Evolutionary conservation across 2,888 invertebrate genomes (phyloP), one percentile per base, ranked within the genome.

Genomic region (Subacronicta megacephala): DNA sequence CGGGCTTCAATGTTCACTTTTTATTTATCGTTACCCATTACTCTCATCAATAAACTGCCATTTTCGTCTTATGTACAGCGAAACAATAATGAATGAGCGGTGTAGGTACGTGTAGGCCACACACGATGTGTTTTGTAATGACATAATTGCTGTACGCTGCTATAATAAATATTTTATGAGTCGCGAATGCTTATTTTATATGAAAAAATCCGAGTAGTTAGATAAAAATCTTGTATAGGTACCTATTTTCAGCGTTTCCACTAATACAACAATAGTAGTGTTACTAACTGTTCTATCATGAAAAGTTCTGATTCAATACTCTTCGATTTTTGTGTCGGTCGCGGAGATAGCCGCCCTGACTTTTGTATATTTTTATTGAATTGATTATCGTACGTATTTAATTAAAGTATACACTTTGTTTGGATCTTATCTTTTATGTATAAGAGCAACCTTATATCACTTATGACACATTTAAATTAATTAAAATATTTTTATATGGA

Each of bases 61-160:
- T 67, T 61, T 72, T 66, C 51, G 41, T 68, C 40, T 54, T 54
- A 40, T 56, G 40, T 71, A 60, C 58, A 59, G 58, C 63, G 46
- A 67, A 63, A 68, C 62, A 75, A 68, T 75, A 60, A 68, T 75
- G 75, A 75, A 75, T 72, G 55, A 61, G 44, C 53, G 37, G 51
- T 31, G 31, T 31, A 31, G 31, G 31, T 60, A 57, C 53, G 46
- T 52, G 58, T 23, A 40, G 76, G 37, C 75, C 74, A 74, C 74
- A 69, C 74, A 75, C 69, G 73, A 57, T 54, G 74, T 61, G 56
- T 47, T 72, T 53, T 60, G 72, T 75, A 75, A 75, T 75, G 55
- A 72, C 72, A 71, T 61, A 71, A 73, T 75, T 71, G 59, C 38
- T 37, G 49, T 45, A 41, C 20, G 26, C 52, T 43, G 53, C 33